These are phyloP conservation scores for Fulica atra DNA, from an alignment of 2,113 vertebrate species.

Conservation along the genomic window DNA sequence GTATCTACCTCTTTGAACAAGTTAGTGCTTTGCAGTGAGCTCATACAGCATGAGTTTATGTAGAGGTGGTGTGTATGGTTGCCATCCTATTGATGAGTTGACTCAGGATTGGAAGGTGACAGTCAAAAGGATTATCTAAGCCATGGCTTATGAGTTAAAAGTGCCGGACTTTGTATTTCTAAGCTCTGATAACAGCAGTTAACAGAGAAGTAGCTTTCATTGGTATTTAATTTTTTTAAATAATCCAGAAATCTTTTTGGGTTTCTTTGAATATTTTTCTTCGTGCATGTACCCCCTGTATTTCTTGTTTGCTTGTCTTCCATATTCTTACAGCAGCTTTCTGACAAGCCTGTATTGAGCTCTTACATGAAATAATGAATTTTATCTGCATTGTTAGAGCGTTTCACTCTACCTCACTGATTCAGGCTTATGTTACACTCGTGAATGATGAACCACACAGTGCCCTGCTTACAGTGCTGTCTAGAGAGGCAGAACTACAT, in stretches of 20 bases:
- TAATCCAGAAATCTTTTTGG: neutral
- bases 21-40: neutral
- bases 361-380: neutral
- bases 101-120: neutral
- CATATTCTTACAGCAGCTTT: neutral
- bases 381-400: neutral
- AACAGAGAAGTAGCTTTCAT: neutral
- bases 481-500: neutral
- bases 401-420: neutral
- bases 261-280: neutral
- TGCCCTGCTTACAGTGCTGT: neutral
- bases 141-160: neutral
- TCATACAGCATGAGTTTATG: accelerated
- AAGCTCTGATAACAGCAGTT: neutral
- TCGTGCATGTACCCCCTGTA: accelerated
- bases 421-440: neutral
- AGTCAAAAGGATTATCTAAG: neutral
- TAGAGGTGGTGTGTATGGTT: neutral
- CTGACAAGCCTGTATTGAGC: neutral
- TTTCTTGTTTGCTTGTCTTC: neutral
- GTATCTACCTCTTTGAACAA: neutral
- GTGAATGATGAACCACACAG: accelerated
- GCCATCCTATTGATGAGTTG: neutral
- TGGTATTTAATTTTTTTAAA: neutral
- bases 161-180: neutral